phyloP scores from a whole-genome alignment of 2,797 vertebrate species.

The Odontamblyopus rebecca region DNA sequence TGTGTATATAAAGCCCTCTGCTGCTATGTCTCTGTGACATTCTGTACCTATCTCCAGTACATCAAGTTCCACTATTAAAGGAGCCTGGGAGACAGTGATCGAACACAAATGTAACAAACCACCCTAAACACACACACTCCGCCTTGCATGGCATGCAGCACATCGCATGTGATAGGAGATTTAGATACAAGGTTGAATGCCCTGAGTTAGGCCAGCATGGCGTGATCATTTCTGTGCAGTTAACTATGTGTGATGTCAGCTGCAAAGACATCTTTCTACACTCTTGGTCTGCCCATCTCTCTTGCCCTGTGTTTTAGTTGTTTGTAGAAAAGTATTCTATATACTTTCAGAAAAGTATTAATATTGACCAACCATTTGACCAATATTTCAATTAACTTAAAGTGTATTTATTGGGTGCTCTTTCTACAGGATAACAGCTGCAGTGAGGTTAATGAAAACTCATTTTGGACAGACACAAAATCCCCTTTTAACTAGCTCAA shows the following conservation, averaged over 20 bases:
- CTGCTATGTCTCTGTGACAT: not conserved
- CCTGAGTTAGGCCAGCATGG: slow-evolving; percentile 21
- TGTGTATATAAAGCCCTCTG: not conserved
- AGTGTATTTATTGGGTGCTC: not conserved
- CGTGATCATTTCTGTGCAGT: slow-evolving; percentile 34
- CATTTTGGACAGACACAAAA: not conserved
- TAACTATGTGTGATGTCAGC: slow-evolving; percentile 41
- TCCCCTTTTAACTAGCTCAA: not conserved
- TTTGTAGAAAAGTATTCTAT: not conserved
- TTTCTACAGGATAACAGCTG: not conserved
- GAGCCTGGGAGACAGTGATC: not conserved
- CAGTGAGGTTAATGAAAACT: not conserved
- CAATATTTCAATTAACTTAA: not conserved
- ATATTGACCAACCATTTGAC: not conserved
- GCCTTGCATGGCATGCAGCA: slow-evolving; percentile 4
- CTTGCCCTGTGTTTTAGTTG: not conserved
- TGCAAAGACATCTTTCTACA: slow-evolving; percentile 16
- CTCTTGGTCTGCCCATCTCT: slow-evolving; percentile 5
- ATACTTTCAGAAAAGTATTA: not conserved
- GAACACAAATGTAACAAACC: slow-evolving; percentile 3
- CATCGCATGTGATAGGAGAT: slow-evolving; percentile 11
- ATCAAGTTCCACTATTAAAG: not conserved
- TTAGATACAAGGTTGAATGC: slow-evolving; percentile 7
- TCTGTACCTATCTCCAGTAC: not conserved
- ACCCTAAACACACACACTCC: not conserved